Conservation (phyloP, 2,113 vertebrate genomes). For the Macroglossus sobrinus region DNA sequence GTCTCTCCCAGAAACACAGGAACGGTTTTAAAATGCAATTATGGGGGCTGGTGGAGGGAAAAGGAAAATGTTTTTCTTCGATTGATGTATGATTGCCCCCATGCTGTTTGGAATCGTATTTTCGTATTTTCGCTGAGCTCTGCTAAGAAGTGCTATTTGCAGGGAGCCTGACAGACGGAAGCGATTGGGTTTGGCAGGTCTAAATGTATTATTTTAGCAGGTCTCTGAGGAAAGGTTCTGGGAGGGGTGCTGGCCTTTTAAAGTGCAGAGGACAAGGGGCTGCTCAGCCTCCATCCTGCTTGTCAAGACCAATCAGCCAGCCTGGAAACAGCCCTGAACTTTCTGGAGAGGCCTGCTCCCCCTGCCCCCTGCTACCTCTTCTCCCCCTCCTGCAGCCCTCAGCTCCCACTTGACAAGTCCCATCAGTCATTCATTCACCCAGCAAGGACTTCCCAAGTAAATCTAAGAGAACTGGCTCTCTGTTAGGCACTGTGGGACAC, state of each 20-base stretch:
- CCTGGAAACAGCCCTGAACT: slow-evolving; percentile 2
- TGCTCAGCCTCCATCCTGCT: slow-evolving; percentile 51
- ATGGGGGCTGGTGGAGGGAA: slow-evolving; percentile 67
- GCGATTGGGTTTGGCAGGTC: slow-evolving; percentile 73
- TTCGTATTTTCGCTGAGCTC: slow-evolving; percentile 55
- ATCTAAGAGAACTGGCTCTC: not conserved
- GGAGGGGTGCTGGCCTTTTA: slow-evolving; percentile 74
- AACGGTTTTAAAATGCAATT: slow-evolving; percentile 69
- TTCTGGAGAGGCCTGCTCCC: not conserved
- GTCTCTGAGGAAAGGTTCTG: slow-evolving; percentile 68
- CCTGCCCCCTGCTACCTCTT: not conserved
- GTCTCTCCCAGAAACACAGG: slow-evolving; percentile 63
- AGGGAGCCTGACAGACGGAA: slow-evolving; percentile 69
- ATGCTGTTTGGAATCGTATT: slow-evolving; percentile 64
- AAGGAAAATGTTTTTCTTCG: slow-evolving; percentile 71
- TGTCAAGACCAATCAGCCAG: slow-evolving; percentile 66
- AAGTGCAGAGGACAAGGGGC: slow-evolving; percentile 67
- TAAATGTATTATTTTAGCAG: slow-evolving; percentile 74
- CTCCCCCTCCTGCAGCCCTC: not conserved
- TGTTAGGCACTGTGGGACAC: not conserved
- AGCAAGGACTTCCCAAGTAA: not conserved
- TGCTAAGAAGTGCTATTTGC: slow-evolving; percentile 71
- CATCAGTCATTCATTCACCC: not conserved
- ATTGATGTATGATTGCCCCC: slow-evolving; percentile 69
- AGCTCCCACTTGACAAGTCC: slow-evolving; percentile 1